Percentiles rank a stretch among this genome's conserved stretches.
phyloP scores from a whole-genome alignment of 2,888 invertebrate species.

The Ectropis crepuscularia region DNA sequence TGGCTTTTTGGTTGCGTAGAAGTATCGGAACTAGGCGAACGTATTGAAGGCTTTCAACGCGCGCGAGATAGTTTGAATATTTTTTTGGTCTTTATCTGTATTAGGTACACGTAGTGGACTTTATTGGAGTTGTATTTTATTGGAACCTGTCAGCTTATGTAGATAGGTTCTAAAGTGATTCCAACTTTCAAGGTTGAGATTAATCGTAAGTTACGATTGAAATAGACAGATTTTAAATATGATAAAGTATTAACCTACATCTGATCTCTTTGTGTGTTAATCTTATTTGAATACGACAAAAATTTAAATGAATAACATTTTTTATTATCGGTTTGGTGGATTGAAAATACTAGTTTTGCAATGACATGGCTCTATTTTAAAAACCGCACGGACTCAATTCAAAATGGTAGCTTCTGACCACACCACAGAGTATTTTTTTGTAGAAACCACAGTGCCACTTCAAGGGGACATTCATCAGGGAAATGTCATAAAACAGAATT shows the following conservation, averaged over 20 bases:
- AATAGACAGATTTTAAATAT: background rate
- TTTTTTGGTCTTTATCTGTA: constrained; percentile 27
- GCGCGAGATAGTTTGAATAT: constrained; percentile 47
- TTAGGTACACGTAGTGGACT: constrained; percentile 12
- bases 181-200: background rate
- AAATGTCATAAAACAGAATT: constrained; percentile 75
- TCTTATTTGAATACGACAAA: too few relatives aligned
- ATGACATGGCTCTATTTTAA: constrained; percentile 17
- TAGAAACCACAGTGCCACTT: constrained; percentile 55
- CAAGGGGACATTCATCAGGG: constrained; percentile 63
- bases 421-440: background rate
- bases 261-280: too few relatives aligned
- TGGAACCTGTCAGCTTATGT: constrained; percentile 14
- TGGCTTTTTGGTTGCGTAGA: constrained; percentile 69
- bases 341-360: too few relatives aligned
- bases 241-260: background rate
- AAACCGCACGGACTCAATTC: constrained; percentile 60
- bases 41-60: constrained; percentile 39
- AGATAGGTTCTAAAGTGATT: background rate
- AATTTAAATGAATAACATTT: too few relatives aligned
- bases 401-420: constrained; percentile 60
- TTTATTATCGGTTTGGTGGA: too few relatives aligned
- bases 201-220: constrained; percentile 4
- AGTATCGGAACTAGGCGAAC: constrained; percentile 47
- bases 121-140: constrained; percentile 18